Base-by-base conservation (phyloP, 53 echinoderm and acorn worm genomes). In the Holothuria leucospilota region DNA sequence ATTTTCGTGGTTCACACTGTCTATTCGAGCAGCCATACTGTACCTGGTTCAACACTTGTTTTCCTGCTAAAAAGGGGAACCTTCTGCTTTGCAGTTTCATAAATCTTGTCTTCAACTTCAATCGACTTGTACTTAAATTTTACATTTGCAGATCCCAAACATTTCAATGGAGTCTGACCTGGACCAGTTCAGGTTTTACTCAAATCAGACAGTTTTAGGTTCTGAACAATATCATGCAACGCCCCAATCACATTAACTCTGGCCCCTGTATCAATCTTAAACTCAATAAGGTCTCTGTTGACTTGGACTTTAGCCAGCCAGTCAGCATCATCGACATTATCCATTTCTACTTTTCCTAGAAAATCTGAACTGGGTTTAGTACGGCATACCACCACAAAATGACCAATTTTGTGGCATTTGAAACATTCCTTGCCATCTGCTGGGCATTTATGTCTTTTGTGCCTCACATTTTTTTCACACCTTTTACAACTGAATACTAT, bases 241-340 rank as follows among this genome's bases (percentile, higher is more conserved):
- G 69, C 85, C 5, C 53, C 69, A 51, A 85, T 51, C 9, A 85
- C 72, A 16, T 69, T 56, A 2, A 85, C 85, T 56, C 60, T 56
- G 27, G 85, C 85, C 7, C 85, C 72, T 30, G 12, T 71, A 85
- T 93, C 90, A n/a, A 87, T 26, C 72, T 87, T 87, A 78, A 93
- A 90, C 62, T 78, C 62, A 52, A 84, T 91, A 39, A 38, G 39
- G 40, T 82, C 63, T 62, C 84, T 69, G 39, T 89, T 88, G 27
- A 94, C 91, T 24, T 64, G 42, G 23, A 89, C 39, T 18, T 86
- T 53, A 18, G 91, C 94, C 28, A 82, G 74, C 91, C 91, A 94
- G 61, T 62, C 63, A 18, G 65, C 64, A 25, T 67, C 81, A 60
- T 38, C 41, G 29, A 83, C 68, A 81, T 86, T 82, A 52, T 86